Base-by-base conservation (phyloP, 2,113 vertebrate genomes). In the Ranitomeya imitator region DNA sequence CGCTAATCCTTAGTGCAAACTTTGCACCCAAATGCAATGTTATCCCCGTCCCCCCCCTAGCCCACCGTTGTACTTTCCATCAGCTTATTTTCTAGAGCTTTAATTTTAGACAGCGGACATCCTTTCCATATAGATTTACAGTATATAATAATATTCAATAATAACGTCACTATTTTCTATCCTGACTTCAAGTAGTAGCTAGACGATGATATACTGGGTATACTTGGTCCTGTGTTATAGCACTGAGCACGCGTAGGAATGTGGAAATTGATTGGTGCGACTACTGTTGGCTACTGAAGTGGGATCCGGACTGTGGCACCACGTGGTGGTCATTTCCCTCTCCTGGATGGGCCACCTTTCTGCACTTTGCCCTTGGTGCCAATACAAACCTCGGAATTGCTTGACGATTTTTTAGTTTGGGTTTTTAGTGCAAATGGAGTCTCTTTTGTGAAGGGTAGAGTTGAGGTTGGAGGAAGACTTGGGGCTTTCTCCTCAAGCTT, bases 401-500 rank as follows among this genome's bases (percentile, higher is more conserved):
- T 87, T 0, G 91, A 86, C 23, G 80, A 63, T 59, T 93, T 91
- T 92, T 92, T 92, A 73, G 93, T 91, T 89, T 93, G 92, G 91
- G 91, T 93, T 91, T 93, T 93, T 92, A 88, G 90, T 84, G 90
- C 63, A 57, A 54, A 3, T 82, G 81, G 3, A 4, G 60, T 91
- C 65, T 93, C 93, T 91, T 80, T 92, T 89, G 86, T 88, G 65
- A 11, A 37, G 83, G 21, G 60, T 60, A 60, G 19, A 31, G 37
- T n/a, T 5, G 57, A n/a, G 45, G 60, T 21, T 21, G 80, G 1
- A 19, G 65, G 76, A 0, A 71, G 83, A 2, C 71, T 94, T 94
- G 0, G 90, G 89, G 93, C 93, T 37, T 93, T 95, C 89, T 97
- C 97, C 93, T 98, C 99, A 76, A 97, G 97, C 90, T 98, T 99